Base-by-base conservation (phyloP, 2,797 vertebrate species). In the Neomorphus geoffroyi region DNA sequence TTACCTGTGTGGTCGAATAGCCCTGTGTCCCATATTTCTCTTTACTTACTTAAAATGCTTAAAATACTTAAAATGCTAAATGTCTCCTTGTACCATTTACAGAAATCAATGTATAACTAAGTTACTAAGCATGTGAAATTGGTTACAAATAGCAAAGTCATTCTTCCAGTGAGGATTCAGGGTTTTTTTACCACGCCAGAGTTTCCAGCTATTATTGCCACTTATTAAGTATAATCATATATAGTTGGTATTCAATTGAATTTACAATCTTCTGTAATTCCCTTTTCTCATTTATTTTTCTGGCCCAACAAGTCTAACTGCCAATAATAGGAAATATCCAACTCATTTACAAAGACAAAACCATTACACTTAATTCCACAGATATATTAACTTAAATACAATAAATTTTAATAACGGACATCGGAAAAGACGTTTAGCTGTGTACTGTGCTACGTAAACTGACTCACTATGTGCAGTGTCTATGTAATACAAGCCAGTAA, bases 271-370 rank as follows among this genome's bases (percentile, higher is more conserved):
- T 50, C 43, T 60, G 71, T 54, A 93, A 82, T 33, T 73, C 74
- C 86, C 33, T n/a, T 18, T 23, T 88, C 74, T 67, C 45, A 86
- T 89, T 70, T 94, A 18, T 69, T 95, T 95, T 95, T 71, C 66
- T 94, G 78, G 69, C 33, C 80, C 83, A 87, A 80, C 41, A 90
- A 86, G 64, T 56, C 54, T 64, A 95, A 93, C 53, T 82, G 69
- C 81, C 90, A 92, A 64, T 79, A 92, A 71, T 24, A 90, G 39
- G 65, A 93, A 70, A 89, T 56, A 92, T 67, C 19, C 7, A 54
- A 43, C 32, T 58, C 50, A 32, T 54, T 93, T 90, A 91, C 41
- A 87, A 46, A 60, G 37, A 72, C n/a, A 58, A 82, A 82, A 79
- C 4, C 61, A n/a, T 89, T 88, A 64, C 45, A 84, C 75, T 88